Conservation (phyloP, 2,113 vertebrate genomes). For the Percopsis transmontana region DNA sequence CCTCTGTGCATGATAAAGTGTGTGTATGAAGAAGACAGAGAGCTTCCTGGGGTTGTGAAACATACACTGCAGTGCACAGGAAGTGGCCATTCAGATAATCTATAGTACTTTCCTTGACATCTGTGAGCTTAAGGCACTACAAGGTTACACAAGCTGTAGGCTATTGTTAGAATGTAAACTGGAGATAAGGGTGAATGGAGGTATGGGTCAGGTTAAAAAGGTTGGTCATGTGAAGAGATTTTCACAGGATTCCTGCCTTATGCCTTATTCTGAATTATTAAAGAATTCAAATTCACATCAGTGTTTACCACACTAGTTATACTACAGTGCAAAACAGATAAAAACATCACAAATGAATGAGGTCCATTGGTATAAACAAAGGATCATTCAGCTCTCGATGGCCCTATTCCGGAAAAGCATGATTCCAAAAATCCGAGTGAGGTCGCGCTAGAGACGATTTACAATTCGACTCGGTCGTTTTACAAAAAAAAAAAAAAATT, state of each 20-base stretch:
- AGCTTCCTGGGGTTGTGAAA: conserved; percentile 69
- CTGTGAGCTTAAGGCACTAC: conserved; percentile 47
- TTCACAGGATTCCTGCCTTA: no score
- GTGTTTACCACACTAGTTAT: conserved; percentile 9
- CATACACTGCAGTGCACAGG: conserved; percentile 56
- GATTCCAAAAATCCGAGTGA: conserved; percentile 73
- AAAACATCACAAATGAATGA: conserved; percentile 34
- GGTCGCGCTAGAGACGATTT: conserved; percentile 76
- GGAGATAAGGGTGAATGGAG: conserved; percentile 23
- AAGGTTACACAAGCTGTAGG: conserved; percentile 41
- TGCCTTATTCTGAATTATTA: no score
- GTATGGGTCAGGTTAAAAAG: conserved; percentile 10
- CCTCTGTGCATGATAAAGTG: conserved; percentile 20
- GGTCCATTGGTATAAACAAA: conserved; percentile 67
- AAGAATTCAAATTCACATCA: conserved; percentile 7
- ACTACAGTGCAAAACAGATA: conserved; percentile 15
- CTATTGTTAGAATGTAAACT: conserved; percentile 44
- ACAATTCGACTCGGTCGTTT: conserved; percentile 34
- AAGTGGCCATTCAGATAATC: conserved; percentile 64
- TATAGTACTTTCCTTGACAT: conserved; percentile 51
- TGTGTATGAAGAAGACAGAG: neutral
- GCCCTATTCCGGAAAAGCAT: conserved; percentile 64
- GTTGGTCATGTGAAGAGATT: no score
- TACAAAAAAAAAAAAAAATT: conserved; percentile 20
- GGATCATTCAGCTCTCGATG: conserved; percentile 68